A percentile compares a stretch with the other conserved stretches of the same genome.
Conservation (phyloP, 2,113 vertebrate genomes). For the Pleuronectes platessa region DNA sequence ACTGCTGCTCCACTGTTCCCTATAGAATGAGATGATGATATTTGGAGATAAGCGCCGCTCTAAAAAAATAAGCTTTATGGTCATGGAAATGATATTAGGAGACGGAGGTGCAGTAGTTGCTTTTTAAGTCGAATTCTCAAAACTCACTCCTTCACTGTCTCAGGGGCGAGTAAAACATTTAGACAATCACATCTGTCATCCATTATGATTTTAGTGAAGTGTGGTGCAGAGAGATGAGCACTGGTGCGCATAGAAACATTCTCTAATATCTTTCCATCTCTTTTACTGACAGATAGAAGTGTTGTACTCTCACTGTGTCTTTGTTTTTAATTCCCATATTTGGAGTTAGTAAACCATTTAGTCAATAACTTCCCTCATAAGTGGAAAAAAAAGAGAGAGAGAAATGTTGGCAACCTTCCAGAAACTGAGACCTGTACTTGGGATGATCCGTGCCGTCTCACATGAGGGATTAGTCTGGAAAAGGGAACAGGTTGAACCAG, state of each 20-base stretch:
- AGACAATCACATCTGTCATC: constrained; percentile 50
- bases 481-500: constrained; percentile 63
- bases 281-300: background rate
- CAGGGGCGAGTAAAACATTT: constrained; percentile 53
- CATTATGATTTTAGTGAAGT: constrained; percentile 28
- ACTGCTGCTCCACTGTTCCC: constrained; percentile 43
- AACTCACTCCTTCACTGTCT: constrained; percentile 21
- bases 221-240: background rate
- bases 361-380: constrained; percentile 11
- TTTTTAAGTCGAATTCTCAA: constrained; percentile 47
- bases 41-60: constrained; percentile 59
- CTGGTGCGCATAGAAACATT: constrained; percentile 1
- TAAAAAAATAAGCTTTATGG: constrained; percentile 59
- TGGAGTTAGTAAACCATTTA: background rate
- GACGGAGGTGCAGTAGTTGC: constrained; percentile 47
- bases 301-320: background rate
- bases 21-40: constrained; percentile 68
- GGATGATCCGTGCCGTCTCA: constrained; percentile 45
- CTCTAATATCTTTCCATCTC: background rate
- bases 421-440: constrained; percentile 53
- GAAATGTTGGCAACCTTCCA: constrained; percentile 46
- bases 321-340: background rate
- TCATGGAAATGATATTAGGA: constrained; percentile 57
- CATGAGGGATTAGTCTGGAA: constrained; percentile 60
- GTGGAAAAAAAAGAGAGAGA: background rate